A percentile compares a stretch with the other conserved stretches of the same genome.
phyloP scores from a whole-genome alignment of 2,797 vertebrate genomes.

The Agapornis canus region DNA sequence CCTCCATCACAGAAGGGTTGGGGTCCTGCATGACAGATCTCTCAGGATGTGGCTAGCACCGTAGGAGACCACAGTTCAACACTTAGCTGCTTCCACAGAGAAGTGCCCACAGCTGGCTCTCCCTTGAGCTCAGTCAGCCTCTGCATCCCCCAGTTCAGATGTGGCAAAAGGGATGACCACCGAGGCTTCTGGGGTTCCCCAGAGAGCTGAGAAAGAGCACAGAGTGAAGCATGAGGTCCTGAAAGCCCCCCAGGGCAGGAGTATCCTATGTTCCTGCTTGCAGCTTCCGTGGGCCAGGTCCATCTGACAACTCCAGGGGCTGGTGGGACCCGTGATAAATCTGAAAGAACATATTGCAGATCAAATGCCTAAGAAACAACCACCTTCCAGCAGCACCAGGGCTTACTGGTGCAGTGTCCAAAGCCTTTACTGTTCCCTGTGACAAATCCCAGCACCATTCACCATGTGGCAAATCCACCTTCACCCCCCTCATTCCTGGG shows the following conservation, averaged over 20 bases:
- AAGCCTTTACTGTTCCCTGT: neutral
- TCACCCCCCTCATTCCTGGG: neutral
- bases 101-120: accelerated
- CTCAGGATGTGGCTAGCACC: neutral
- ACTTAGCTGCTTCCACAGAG: neutral
- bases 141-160: neutral
- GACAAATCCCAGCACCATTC: neutral
- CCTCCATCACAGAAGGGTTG: accelerated
- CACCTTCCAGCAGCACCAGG: too few relatives aligned
- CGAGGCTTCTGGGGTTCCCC: neutral
- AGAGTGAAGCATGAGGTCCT: accelerated
- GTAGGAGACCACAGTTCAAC: accelerated
- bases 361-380: neutral
- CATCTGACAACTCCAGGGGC: neutral
- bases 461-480: neutral
- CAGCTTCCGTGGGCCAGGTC: accelerated
- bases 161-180: neutral
- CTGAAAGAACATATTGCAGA: neutral
- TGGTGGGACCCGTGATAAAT: neutral
- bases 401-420: neutral
- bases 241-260: neutral
- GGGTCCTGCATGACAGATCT: neutral
- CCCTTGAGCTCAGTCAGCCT: accelerated
- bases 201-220: neutral
- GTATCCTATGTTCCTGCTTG: neutral